A percentile compares a stretch with the other conserved stretches of the same genome.
Conservation (phyloP, 2,797 vertebrate genomes). For the Antrozous pallidus region DNA sequence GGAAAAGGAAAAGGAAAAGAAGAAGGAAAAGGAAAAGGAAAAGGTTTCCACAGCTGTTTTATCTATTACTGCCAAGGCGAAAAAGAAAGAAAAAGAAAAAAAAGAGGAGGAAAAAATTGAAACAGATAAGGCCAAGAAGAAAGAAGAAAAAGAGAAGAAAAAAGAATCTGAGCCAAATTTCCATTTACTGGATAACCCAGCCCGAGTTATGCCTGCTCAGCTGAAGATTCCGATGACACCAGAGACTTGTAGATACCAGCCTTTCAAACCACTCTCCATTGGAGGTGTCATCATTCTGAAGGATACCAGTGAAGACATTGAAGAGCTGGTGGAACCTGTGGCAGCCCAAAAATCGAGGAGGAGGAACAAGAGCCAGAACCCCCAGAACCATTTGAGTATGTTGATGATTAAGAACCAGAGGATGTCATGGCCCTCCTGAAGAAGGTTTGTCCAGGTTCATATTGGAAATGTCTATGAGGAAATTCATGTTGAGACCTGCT, state of each 20-base stretch:
- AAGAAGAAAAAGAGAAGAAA: slow-evolving; percentile 98
- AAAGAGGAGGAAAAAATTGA: slow-evolving; percentile 94
- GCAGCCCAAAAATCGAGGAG: slow-evolving; percentile 98
- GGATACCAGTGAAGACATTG: slow-evolving; percentile 96
- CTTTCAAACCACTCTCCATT: slow-evolving; percentile 96
- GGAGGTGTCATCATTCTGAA: slow-evolving; percentile 98
- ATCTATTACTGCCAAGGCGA: slow-evolving; percentile 99
- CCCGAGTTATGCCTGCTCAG: slow-evolving; percentile 96
- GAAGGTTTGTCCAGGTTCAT: slow-evolving; percentile 69
- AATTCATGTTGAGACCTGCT: slow-evolving; percentile 61
- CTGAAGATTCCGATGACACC: slow-evolving; percentile 97
- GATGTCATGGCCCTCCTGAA: slow-evolving; percentile 46
- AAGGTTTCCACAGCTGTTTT: slow-evolving; percentile 98
- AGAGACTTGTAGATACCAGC: slow-evolving; percentile 96
- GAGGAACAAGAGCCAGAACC: slow-evolving; percentile 98
- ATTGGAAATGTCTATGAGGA: slow-evolving; percentile 63
- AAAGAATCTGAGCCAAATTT: slow-evolving; percentile 97
- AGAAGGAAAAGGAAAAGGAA: too few species aligned
- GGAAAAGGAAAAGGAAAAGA: too few species aligned
- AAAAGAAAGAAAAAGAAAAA: slow-evolving; percentile 98
- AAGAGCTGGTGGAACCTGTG: slow-evolving; percentile 97
- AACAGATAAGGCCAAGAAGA: slow-evolving; percentile 87
- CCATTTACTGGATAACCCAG: slow-evolving; percentile 96
- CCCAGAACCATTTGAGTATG: slow-evolving; percentile 97
- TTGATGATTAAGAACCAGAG: slow-evolving; percentile 89